Evolutionary conservation across 2,113 vertebrate species (phyloP), one percentile per base, ranked within the genome.

Genomic region (Gobio gobio): DNA sequence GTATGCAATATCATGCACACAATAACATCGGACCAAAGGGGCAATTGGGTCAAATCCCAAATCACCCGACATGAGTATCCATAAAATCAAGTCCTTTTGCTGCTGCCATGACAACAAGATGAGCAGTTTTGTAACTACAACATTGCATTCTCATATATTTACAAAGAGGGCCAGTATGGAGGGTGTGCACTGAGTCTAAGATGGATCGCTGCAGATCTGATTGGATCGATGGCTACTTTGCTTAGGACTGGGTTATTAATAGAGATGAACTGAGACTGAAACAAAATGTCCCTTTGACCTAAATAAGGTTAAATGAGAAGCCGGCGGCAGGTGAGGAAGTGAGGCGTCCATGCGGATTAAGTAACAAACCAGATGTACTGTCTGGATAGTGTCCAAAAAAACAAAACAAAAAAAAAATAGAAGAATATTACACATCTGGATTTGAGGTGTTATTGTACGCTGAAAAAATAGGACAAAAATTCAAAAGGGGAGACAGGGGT

Each of bases 221-320:
- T 9, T 26, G 40, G 47, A 82, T 2, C 47, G 40, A 68, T 81
- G 49, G 40, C 6, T 76, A 26, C 74, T 61, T 49, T 61, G 5
- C 8, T 24, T 40, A 64, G 22, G 40, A 66, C 13, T 16, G 33
- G 14, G 22, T 82, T 61, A 81, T 68, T 40, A 70, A 77, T 33
- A 9, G 14, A 78, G 13, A 73, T 58, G 8, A n/a, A 56, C 59
- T 68, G 36, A 29, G 6, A 12, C 29, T 9, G 40, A 78, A 85
- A 85, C 76, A 45, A 84, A 56, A 58, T 56, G 59, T 85, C 58
- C 83, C 26, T 54, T 64, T 76, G 64, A 24, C 22, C 4, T 43
- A n/a, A 78, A 47, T 20, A 40, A 47, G 51, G 9, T 33, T 75
- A 63, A 74, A 20, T 26, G 56, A 73, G 24, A 40, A 83, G 82